Evolutionary conservation across 2,888 invertebrate genomes (phyloP), one percentile per base, ranked within the genome.

Genomic region (Venustoraphidia nigricollis): DNA sequence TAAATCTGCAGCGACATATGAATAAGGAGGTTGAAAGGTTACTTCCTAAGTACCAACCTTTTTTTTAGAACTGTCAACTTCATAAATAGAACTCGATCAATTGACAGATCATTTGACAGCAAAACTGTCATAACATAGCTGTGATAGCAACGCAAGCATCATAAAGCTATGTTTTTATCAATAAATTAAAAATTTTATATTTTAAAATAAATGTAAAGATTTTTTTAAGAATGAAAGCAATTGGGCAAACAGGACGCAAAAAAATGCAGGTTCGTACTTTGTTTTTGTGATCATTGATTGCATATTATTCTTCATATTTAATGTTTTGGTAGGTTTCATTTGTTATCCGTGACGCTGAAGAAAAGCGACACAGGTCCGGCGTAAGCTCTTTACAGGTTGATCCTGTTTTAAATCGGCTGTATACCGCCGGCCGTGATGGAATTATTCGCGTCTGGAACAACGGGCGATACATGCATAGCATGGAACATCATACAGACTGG

Each of bases 401-500:
- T 70, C 81, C 90, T 6, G 74, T 76, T 51, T 76, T 87, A 59
- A 85, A 90, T 52, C 77, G 94, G 59, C 75, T 98, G 35, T 98
- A 94, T 70, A 91, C 96, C 4, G 96, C 96, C 55, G 95, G 96
- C 45, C 76, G 96, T 51, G 98, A 98, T 71, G 93, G 95, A 47
- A 94, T 97, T 61, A 94, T 98, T 58, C 76, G 98, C 62, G 93
- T 87, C 59, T 93, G 90, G 83, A 83, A 88, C 65, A 75, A 81
- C 65, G 85, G 88, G 54, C 80, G 79, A 46, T 96, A 93, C 63
- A 76, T 92, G 52, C 90, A 93, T 62, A 93, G 95, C 35, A 93
- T 99, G 94, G 97, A 98, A 66, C 97, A 98, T 68, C 98, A 98
- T 65, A 97, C 96, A 3, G 98, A 98, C 68, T 98, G 98, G 98